Evolutionary conservation across 2,113 vertebrate genomes (phyloP).

Genomic region (Microtus ochrogaster): DNA sequence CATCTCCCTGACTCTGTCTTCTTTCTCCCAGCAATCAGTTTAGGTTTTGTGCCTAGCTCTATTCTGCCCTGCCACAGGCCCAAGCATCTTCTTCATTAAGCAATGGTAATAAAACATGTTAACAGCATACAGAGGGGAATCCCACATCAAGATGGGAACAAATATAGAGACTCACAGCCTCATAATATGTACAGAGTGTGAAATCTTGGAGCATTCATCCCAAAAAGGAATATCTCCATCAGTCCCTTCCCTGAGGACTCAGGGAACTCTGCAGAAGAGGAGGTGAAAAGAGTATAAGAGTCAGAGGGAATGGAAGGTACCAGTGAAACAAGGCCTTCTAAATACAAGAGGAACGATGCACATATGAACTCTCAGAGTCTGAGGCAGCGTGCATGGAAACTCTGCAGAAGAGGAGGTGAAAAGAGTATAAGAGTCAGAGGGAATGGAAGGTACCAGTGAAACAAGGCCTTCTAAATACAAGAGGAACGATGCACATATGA

Average conservation of each 20-base stretch:
- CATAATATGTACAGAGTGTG: background rate
- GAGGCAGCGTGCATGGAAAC: too few relatives aligned
- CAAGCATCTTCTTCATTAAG: too few relatives aligned
- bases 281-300: background rate
- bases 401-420: background rate
- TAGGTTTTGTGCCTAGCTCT: too few relatives aligned
- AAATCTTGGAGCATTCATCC: background rate
- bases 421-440: background rate
- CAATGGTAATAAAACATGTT: too few relatives aligned
- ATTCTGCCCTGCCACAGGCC: too few relatives aligned
- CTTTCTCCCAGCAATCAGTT: too few relatives aligned
- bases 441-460: background rate
- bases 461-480: background rate
- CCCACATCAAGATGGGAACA: background rate
- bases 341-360: background rate
- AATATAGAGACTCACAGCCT: background rate
- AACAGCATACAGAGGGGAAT: too few relatives aligned
- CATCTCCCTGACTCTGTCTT: too few relatives aligned
- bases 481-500: background rate
- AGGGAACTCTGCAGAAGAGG: background rate
- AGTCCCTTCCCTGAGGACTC: background rate
- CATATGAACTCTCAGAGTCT: background rate
- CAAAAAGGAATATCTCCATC: background rate
- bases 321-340: background rate
- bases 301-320: too few relatives aligned